Evolutionary conservation across 2,888 invertebrate genomes (phyloP).

Genomic region (Hemistola chrysoprasaria): DNA sequence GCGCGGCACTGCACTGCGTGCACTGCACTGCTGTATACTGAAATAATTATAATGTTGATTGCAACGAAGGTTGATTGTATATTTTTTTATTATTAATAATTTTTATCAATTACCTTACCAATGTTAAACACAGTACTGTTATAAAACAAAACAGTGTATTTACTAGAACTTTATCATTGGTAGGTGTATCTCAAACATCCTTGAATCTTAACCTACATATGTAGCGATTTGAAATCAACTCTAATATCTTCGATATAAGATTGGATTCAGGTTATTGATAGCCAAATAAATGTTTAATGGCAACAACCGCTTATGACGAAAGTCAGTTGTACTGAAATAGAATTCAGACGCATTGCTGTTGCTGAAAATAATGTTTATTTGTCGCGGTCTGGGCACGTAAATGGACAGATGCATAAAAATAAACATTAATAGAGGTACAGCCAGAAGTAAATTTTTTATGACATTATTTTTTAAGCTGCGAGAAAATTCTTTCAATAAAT

Average conservation of each 20-base stretch:
- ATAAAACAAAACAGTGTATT: too few species aligned
- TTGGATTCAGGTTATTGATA: background rate
- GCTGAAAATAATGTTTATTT: slow-evolving; percentile 32
- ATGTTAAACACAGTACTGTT: too few species aligned
- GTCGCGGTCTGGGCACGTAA: slow-evolving; percentile 13
- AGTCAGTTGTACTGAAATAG: slow-evolving; percentile 33
- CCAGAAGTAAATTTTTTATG: too few species aligned
- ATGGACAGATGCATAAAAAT: slow-evolving; percentile 2
- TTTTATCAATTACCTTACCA: too few species aligned
- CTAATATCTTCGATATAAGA: background rate
- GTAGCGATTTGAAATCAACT: slow-evolving; percentile 9
- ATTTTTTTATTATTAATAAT: too few species aligned
- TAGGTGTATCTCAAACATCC: too few species aligned
- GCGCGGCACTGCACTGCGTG: too few species aligned
- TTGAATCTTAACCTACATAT: slow-evolving; percentile 2
- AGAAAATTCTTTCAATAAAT: too few species aligned
- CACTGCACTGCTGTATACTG: too few species aligned
- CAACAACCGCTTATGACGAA: slow-evolving; percentile 8
- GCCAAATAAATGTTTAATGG: background rate
- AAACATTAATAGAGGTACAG: background rate
- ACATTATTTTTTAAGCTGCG: background rate
- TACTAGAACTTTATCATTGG: too few species aligned
- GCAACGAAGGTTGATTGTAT: too few species aligned
- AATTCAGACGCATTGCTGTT: slow-evolving; percentile 35
- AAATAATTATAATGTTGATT: too few species aligned